Conservation (phyloP, 2,797 vertebrate species). For the Argya squamiceps region DNA sequence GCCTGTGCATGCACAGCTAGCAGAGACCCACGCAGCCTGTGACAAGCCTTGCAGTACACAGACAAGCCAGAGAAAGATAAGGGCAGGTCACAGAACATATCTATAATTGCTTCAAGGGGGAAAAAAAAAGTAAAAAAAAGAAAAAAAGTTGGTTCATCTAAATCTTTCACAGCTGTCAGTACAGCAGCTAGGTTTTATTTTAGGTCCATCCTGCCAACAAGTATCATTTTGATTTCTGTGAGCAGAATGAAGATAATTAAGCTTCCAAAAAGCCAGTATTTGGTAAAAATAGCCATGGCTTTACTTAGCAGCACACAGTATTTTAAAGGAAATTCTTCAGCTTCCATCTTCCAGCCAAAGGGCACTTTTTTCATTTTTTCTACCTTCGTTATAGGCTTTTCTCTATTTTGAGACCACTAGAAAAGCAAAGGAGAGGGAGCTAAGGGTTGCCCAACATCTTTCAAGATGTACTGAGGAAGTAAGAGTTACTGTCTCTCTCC, state of each 20-base stretch:
- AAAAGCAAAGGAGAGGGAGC: neutral
- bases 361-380: neutral
- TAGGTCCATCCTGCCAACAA: neutral
- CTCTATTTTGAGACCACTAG: neutral
- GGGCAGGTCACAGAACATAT: neutral
- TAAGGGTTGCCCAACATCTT: neutral
- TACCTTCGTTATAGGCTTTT: neutral
- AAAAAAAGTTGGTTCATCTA: neutral
- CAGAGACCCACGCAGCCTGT: neutral
- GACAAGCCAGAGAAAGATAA: neutral
- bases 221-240: neutral
- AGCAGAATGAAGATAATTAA: constrained; percentile 27
- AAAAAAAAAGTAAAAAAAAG: fast-evolving
- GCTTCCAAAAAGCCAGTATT: neutral
- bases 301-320: neutral
- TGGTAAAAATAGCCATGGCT: neutral
- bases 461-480: neutral
- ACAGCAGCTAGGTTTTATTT: constrained; percentile 10
- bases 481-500: neutral
- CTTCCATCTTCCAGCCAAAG: neutral
- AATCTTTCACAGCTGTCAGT: constrained; percentile 4
- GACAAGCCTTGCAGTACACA: neutral
- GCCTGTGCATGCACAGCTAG: neutral
- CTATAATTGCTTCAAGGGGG: neutral
- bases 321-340: neutral